Evolutionary conservation across 2,113 vertebrate species (phyloP), one percentile per base, ranked within the genome.

Genomic region (Muscicapa adusta): DNA sequence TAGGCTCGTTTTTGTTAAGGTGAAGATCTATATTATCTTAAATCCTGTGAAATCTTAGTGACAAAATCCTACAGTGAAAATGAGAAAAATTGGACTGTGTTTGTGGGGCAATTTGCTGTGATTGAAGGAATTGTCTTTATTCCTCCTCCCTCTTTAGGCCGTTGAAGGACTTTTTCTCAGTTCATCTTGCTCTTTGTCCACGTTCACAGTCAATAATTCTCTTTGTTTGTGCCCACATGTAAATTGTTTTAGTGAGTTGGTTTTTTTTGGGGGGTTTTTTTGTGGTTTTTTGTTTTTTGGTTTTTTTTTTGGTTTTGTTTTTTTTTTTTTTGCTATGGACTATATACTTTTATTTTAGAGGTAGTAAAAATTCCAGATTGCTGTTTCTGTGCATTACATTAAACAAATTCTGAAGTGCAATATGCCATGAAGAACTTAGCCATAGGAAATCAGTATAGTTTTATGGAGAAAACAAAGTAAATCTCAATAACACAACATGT

Each of bases 281-380:
- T n/a, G n/a, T n/a, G n/a, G n/a, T n/a, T n/a, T n/a, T n/a, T n/a
- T n/a, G n/a, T n/a, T n/a, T n/a, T n/a, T n/a, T n/a, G n/a, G n/a
- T n/a, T n/a, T n/a, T n/a, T n/a, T n/a, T n/a, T n/a, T n/a, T n/a
- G n/a, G n/a, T 85, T 88, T 3, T 83, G 67, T 79, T 85, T 83
- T 77, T 88, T 78, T 78, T 79, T 86, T 78, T 80, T 85, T 87
- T 85, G 70, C 16, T 79, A 93, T 33, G 90, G 88, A 76, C 78
- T 70, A 89, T 96, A 94, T 90, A 96, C 10, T 94, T 96, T 89
- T 82, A 96, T 94, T 82, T 91, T 85, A 79, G 62, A 42, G 74
- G 36, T 1, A 82, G 5, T 91, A 91, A 95, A 96, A 71, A 76
- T 82, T 40, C 78, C 90, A 95, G 74, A 94, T 70, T 95, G 85